Percentiles rank a stretch among this genome's conserved stretches.
These are phyloP conservation scores for Batillaria attramentaria DNA, from an alignment of 1,140 invertebrate genomes.

Conservation along the genomic window DNA sequence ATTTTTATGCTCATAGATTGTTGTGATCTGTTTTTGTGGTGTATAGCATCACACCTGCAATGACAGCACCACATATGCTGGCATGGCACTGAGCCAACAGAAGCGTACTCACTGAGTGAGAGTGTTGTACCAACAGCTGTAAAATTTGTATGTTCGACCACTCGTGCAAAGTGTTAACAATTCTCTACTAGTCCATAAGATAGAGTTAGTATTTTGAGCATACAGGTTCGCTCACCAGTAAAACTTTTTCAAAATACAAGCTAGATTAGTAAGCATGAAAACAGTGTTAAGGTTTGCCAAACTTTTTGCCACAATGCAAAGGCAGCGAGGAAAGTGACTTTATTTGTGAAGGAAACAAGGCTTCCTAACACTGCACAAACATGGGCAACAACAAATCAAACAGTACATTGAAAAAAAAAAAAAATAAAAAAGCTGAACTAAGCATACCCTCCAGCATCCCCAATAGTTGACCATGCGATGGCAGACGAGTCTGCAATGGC, in stretches of 20 bases:
- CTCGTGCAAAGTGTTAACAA: no score
- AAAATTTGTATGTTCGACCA: no score
- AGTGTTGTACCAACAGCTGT: no score
- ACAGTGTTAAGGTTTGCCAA: background rate
- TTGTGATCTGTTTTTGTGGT: no score
- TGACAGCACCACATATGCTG: no score
- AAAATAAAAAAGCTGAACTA: background rate
- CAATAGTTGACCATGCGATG: background rate
- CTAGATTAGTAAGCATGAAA: background rate
- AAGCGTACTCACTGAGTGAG: no score
- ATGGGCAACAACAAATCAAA: background rate
- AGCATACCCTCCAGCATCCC: slow-evolving; percentile 12
- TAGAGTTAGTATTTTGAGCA: no score
- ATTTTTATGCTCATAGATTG: background rate
- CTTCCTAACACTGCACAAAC: background rate
- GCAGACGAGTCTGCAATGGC: slow-evolving; percentile 21
- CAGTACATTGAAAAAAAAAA: background rate
- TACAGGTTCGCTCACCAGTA: no score
- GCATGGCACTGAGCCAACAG: no score
- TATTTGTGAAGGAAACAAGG: background rate
- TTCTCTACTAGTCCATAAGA: no score
- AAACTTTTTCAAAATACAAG: no score
- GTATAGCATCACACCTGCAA: no score
- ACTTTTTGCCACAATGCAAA: background rate
- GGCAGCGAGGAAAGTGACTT: background rate